Conservation (phyloP, 2,113 vertebrate genomes). For the Danionella cerebrum region DNA sequence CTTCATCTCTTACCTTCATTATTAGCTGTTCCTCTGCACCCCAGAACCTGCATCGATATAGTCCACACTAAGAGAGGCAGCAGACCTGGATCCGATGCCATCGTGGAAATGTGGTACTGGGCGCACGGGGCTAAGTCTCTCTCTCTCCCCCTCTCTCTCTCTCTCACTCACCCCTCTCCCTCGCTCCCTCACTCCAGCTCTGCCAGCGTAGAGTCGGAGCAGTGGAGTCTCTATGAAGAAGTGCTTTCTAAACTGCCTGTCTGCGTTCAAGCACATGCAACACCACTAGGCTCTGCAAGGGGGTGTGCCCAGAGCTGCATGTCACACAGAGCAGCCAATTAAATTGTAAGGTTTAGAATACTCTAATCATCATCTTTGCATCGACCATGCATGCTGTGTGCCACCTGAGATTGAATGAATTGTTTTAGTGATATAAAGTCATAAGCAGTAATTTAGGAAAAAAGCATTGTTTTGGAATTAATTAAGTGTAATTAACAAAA, state of each 20-base stretch:
- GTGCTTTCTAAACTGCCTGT: conserved; percentile 41
- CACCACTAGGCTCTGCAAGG: conserved; percentile 39
- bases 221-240: conserved; percentile 33
- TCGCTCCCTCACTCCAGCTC: conserved; percentile 29
- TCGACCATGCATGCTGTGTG: conserved; percentile 24
- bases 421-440: too few species aligned
- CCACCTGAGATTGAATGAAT: conserved; percentile 10
- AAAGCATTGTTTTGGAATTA: not conserved
- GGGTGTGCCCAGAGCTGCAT: conserved; percentile 42
- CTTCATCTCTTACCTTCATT: conserved; percentile 59
- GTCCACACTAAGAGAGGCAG: conserved; percentile 64
- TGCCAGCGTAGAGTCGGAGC: conserved; percentile 29
- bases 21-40: conserved; percentile 46
- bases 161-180: conserved; percentile 42
- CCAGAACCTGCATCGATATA: conserved; percentile 59
- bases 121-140: conserved; percentile 25
- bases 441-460: not conserved
- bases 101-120: conserved; percentile 57
- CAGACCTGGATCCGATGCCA: conserved; percentile 66
- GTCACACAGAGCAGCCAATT: conserved; percentile 55
- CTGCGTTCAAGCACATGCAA: conserved; percentile 44
- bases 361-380: too few species aligned
- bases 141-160: conserved; percentile 50
- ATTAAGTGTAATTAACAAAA: too few species aligned
- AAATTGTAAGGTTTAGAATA: conserved; percentile 3